These are phyloP conservation scores for Caenorhabditis sinica DNA, from an alignment of 2,888 invertebrate species.

Conservation along the genomic window DNA sequence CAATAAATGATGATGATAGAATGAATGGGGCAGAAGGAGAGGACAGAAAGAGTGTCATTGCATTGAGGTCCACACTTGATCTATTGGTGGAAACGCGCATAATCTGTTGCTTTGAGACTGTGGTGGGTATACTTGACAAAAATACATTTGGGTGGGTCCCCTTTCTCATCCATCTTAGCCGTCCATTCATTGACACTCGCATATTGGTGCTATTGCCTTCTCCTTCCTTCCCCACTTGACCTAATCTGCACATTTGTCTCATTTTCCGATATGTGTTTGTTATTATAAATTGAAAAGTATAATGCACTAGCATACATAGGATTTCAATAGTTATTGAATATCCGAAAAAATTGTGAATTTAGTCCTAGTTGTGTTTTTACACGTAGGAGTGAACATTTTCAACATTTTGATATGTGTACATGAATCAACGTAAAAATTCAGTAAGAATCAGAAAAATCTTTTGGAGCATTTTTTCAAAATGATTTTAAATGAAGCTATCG, in stretches of 20 bases:
- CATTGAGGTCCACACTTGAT: conserved; percentile 40
- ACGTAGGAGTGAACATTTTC: too few species aligned
- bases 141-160: neutral
- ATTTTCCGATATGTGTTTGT: conserved; percentile 19
- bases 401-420: too few species aligned
- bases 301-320: neutral
- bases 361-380: too few species aligned
- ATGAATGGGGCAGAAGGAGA: conserved; percentile 1
- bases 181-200: conserved; percentile 33
- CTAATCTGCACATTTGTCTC: conserved; percentile 45
- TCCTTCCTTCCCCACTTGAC: conserved; percentile 35
- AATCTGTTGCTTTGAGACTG: conserved; percentile 45
- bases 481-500: too few species aligned
- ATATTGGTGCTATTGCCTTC: conserved; percentile 19
- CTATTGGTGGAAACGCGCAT: conserved; percentile 43
- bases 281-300: conserved; percentile 3
- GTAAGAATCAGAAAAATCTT: too few species aligned
- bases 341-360: too few species aligned
- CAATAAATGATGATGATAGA: conserved; percentile 53
- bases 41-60: conserved; percentile 29
- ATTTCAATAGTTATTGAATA: too few species aligned
- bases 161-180: conserved; percentile 44
- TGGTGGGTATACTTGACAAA: conserved; percentile 29
- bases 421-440: too few species aligned
- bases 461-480: too few species aligned